Evolutionary conservation across 2,113 vertebrate species (phyloP), one percentile per base, ranked within the genome.

Genomic region (Benitochromis conjunctus): DNA sequence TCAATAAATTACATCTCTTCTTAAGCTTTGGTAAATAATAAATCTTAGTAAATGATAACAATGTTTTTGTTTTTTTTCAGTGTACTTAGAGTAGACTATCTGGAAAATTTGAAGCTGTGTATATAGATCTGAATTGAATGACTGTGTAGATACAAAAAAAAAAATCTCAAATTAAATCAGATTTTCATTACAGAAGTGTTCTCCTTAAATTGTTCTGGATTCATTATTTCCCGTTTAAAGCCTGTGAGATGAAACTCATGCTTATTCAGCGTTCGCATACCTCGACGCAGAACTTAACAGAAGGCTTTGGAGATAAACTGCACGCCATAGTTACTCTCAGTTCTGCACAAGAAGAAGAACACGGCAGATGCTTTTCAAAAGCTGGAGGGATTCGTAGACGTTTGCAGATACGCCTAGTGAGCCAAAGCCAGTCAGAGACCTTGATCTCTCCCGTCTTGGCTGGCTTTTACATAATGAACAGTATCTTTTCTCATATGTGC

Each of bases 361-460:
- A 57, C 64, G n/a, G 55, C 29, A 71, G 41, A 87, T 81, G 79
- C 77, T 82, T 86, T 88, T 62, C 41, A 86, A 78, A 83, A 79
- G 66, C 57, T 19, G 29, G 26, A 38, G 79, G 82, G 43, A 77
- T 29, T 24, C 43, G 18, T 24, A 86, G 74, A 87, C 48, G 53
- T 86, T 80, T 76, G 31, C 56, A 11, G 29, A 76, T 31, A 18
- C 7, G 46, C 82, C 43, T 2, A 13, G 62, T 64, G 62, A 62
- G 55, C 57, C 80, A 11, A 16, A 38, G 16, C 84, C 82, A 80
- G n/a, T 74, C 83, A 21, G 64, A 78, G 29, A 34, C 26, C 48
- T 62, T 18, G 3, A 31, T 55, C 76, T 78, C 16, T 55, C 46
- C 38, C 1, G 10, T 79, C 54, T 24, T 6, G 2, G 71, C 76